Evolutionary conservation across 2,113 vertebrate genomes (phyloP).

Genomic region (Apteryx mantelli): DNA sequence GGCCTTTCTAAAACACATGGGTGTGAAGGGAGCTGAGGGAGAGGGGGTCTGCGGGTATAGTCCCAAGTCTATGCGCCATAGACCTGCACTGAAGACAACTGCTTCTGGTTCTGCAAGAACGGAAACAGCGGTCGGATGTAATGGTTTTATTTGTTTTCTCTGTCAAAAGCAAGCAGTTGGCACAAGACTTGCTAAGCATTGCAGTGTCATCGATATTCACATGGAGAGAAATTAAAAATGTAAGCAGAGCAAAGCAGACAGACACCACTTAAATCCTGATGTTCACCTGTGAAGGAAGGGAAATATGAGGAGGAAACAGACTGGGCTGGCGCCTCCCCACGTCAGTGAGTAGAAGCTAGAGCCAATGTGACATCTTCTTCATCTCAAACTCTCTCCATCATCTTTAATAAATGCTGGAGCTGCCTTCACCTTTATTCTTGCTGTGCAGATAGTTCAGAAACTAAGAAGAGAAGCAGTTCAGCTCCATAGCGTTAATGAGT

Average conservation of each 20-base stretch:
- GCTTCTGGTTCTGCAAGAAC: not conserved
- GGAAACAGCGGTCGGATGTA: not conserved
- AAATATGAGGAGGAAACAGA: not conserved
- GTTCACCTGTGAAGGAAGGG: not conserved
- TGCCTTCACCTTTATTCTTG: not conserved
- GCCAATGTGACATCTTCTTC: not conserved
- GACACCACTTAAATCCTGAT: not conserved
- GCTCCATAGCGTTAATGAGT: not conserved
- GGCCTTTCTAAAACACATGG: not conserved
- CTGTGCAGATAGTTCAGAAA: not conserved
- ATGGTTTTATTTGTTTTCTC: slow-evolving; percentile 56
- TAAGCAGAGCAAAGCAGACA: not conserved
- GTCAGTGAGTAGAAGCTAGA: not conserved
- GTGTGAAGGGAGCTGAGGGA: not conserved
- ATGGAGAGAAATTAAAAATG: not conserved
- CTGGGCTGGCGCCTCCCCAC: not conserved
- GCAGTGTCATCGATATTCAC: not conserved
- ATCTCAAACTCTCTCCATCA: not conserved
- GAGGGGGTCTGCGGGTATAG: not conserved
- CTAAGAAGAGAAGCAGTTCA: not conserved
- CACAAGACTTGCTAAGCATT: slow-evolving; percentile 8
- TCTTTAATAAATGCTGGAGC: not conserved
- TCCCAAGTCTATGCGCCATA: not conserved
- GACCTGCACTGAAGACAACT: not conserved
- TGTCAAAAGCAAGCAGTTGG: slow-evolving; percentile 46